Conservation (phyloP, 2,888 invertebrate genomes). For the Stegophylla sp. region DNA sequence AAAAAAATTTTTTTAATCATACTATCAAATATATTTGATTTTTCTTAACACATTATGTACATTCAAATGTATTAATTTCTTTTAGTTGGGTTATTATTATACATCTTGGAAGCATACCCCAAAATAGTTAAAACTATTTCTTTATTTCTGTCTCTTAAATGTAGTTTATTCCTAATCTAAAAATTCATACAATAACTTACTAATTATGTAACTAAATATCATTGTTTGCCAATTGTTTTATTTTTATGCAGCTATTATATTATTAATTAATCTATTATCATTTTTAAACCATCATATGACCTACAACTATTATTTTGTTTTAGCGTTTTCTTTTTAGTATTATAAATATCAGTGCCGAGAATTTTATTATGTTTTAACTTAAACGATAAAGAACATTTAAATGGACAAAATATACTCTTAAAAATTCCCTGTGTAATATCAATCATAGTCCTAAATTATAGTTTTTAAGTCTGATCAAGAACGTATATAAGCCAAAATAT, state of each 20-base stretch:
- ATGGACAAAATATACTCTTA: conserved; percentile 17
- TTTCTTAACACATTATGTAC: not conserved
- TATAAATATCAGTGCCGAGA: not conserved
- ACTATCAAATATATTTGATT: not conserved
- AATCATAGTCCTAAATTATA: conserved; percentile 31
- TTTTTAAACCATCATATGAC: not conserved
- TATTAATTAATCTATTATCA: not conserved
- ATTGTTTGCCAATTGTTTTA: not conserved
- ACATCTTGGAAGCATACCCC: too few relatives aligned
- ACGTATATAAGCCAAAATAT: not conserved
- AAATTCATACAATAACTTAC: too few relatives aligned
- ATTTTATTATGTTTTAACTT: conserved; percentile 14
- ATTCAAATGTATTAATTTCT: not conserved
- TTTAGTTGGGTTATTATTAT: too few relatives aligned
- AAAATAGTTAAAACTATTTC: too few relatives aligned
- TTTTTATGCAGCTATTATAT: not conserved
- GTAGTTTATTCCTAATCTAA: too few relatives aligned
- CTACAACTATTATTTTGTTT: not conserved
- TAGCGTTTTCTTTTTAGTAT: conserved; percentile 10
- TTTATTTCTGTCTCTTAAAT: too few relatives aligned
- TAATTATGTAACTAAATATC: too few relatives aligned
- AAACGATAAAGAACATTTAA: not conserved
- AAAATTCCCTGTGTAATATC: conserved; percentile 40
- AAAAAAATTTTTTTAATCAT: not conserved
- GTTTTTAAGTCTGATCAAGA: conserved; percentile 48